These are phyloP conservation scores for Apaloderma vittatum DNA, from an alignment of 2,113 vertebrate genomes.

Conservation along the genomic window DNA sequence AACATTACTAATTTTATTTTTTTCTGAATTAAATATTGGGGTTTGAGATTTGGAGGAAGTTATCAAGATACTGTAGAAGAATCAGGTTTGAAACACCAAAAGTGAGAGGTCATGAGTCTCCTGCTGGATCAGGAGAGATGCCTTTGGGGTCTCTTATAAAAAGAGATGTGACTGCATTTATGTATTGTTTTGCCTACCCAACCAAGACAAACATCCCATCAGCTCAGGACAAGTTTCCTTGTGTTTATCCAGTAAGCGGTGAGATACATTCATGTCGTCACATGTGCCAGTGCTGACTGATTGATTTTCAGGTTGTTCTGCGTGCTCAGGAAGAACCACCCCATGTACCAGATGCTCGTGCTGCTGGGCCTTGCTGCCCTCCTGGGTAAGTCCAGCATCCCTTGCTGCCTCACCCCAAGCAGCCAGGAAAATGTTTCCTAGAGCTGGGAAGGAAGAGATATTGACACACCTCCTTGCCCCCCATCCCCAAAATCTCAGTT, in stretches of 20 bases:
- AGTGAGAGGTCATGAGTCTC: not conserved
- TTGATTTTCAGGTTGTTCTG: not conserved
- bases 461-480: not conserved
- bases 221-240: not conserved
- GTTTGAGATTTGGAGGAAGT: not conserved
- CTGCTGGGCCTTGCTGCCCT: constrained; percentile 44
- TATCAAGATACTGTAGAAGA: not conserved
- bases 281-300: not conserved
- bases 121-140: not conserved
- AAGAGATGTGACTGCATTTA: accelerated
- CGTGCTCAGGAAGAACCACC: not conserved
- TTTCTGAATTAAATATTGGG: not conserved
- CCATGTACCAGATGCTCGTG: not conserved
- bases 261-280: not conserved
- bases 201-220: not conserved
- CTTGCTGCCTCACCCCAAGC: not conserved
- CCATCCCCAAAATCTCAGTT: not conserved
- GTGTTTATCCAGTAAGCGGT: not conserved
- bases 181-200: not conserved
- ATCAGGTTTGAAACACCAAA: not conserved
- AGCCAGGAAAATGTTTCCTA: accelerated
- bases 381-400: constrained; percentile 39
- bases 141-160: not conserved
- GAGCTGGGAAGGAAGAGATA: not conserved
- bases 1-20: not conserved